Base-by-base conservation (phyloP, 64 coral and sea anemone genomes). In the Stichodactyla helianthus region DNA sequence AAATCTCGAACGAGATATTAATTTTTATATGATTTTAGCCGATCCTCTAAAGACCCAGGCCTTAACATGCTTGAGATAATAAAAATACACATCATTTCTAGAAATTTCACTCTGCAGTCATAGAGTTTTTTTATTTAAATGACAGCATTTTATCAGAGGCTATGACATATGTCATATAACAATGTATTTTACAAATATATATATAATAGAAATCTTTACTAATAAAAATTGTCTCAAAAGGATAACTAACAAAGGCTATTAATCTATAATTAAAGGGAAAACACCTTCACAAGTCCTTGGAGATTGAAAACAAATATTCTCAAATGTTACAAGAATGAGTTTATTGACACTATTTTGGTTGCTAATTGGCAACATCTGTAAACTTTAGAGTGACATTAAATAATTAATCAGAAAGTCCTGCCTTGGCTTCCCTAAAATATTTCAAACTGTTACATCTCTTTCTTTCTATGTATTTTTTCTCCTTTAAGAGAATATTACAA, bases 321-420 rank as follows among this genome's bases (percentile, higher is more conserved):
- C 35, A 55, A 84, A 55, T 28, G 85, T 87, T 54, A 23, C 27
- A 62, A 84, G 10, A 10, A 28, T 57, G 7, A 23, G 20, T 9
- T 10, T 22, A 59, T 84, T 84, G 28, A 26, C 14, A 58, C 19
- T 31, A 2, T 15, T 27, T 20, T 31, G 53, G 51, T 25, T 83
- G 22, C 82, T 59, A 84, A 59, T 84, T 84, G 22, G 52, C 6
- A 51, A 85, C 11, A 61, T 64, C 4, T 85, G 22, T 65, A 65
- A n/a, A 65, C 62, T 65, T 18, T 65, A 65, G 22, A 65, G 22
- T 15, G 22, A 65, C 18, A 65, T 65, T 6, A 65, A 65, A 44
- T 65, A 8, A 65, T 65, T 65, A n/a, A 65, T 65, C 22, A 65
- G 62, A n/a, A n/a, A 65, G 22, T 9, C 7, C 18, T 65, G 19